Base-by-base conservation (phyloP, 2,888 invertebrate species). In the Lasius platythorax region DNA sequence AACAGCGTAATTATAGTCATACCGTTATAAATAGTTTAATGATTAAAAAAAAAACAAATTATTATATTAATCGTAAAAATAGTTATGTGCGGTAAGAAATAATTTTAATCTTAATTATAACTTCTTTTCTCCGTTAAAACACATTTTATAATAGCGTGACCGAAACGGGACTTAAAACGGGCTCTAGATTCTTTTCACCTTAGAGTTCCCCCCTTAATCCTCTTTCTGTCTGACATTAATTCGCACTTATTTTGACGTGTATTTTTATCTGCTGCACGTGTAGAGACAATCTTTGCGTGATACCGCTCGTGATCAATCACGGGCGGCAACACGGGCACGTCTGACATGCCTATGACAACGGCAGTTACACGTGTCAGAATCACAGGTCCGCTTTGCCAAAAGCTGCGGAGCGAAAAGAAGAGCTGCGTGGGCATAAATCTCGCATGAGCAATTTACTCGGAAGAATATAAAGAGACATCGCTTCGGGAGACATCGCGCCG, bases 271-370 rank as follows among this genome's bases (percentile, higher is more conserved):
- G 1, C 11, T 12, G 43, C n/a, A 11, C 23, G 8, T 61, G 61
- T 72, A 79, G 61, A 46, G 61, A 81, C 33, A 37, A 61, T 72
- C 46, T 46, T 37, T 61, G 46, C 30, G 18, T 37, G 73, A 81
- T 81, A 72, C 18, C 8, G 61, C 33, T 18, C 73, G 37, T 72
- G 72, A 81, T 81, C 79, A 46, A 61, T 81, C 79, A 73, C 23
- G 23, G 37, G 4, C 61, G 58, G 18, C 43, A 61, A 72, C 79
- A 72, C 79, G 33, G 72, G 33, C 61, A 46, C 73, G 58, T 79
- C 61, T 81, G 73, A 81, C 72, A 81, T 50, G 79, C 79, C 61
- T 67, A 78, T 63, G 79, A 81, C 79, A 63, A 63, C 61, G 73
- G 46, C 72, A 72, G 72, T 61, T 81, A 81, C 79, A 81, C 46